phyloP scores from a whole-genome alignment of 2,113 vertebrate species.

The Pachyramphus minor region DNA sequence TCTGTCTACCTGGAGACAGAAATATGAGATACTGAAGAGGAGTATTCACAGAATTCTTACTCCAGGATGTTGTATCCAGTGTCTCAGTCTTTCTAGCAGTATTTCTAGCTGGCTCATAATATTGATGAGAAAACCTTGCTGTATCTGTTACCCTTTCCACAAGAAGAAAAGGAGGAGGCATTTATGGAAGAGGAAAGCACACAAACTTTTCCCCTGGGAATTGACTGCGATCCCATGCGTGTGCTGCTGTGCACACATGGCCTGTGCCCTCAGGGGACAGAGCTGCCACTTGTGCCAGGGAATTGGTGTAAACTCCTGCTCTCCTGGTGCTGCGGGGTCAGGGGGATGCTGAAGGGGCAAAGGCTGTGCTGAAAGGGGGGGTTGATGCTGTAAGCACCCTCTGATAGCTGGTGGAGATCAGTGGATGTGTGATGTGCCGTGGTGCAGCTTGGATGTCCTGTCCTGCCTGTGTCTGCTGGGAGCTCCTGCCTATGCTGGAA shows the following conservation, averaged over 20 bases:
- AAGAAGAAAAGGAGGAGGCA: not conserved
- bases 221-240: fast-evolving
- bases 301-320: not conserved
- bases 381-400: too few species aligned
- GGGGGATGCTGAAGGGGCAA: not conserved
- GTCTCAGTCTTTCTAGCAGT: not conserved
- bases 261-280: not conserved
- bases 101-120: not conserved
- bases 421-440: fast-evolving
- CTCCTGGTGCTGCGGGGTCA: not conserved
- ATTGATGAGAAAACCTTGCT: not conserved
- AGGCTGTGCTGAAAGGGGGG: not conserved
- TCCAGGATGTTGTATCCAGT: fast-evolving
- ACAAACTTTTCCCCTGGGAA: fast-evolving
- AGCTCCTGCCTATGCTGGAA: not conserved
- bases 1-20: not conserved
- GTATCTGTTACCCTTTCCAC: not conserved
- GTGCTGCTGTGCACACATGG: not conserved
- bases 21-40: not conserved
- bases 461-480: too few species aligned
- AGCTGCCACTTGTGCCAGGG: not conserved
- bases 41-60: not conserved
- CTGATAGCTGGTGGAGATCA: not conserved
- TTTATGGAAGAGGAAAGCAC: not conserved
- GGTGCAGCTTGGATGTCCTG: not conserved